Evolutionary conservation across 2,113 vertebrate genomes (phyloP), one percentile per base, ranked within the genome.

Genomic region (Bagarius yarrelli): DNA sequence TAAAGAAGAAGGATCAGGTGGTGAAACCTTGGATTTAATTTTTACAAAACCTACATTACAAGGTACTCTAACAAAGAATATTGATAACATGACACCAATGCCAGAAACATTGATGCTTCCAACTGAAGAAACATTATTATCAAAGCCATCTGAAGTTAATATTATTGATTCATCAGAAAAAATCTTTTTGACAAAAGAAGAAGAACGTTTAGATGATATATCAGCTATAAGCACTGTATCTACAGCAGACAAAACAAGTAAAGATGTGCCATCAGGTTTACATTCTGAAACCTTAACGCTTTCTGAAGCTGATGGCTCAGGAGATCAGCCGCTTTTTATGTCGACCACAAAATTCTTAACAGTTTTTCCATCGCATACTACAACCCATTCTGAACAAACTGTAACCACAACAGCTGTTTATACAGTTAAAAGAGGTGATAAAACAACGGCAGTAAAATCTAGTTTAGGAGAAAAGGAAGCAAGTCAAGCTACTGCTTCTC

Each of bases 11-110:
- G 80, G 75, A 44, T 88, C 83, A 83, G 59, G 36, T 5, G 53
- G 60, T 50, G 70, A 86, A 81, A 81, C 72, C 25, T 23, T 77
- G 55, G 81, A 85, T n/a, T 59, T 80, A 4, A 81, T 86, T 79
- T 78, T 86, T 83, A 72, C 82, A 74, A 69, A 32, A 11, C 52
- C 50, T 66, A 44, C 61, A 50, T 18, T 66, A 30, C 32, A 47
- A 18, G 25, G 21, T 30, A 64, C 79, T 66, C 23, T n/a, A 3
- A 81, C 64, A 67, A 50, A 25, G 55, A 23, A 50, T 47, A 9
- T 53, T 44, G 55, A 64, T 40, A 2, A 14, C n/a, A 50, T 44
- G 36, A 61, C 13, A 78, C 55, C 12, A 50, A 12, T 16, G n/a
- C 40, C 66, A 60, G 56, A 34, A 14, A 55, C 19, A 8, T 5